A percentile compares a stretch with the other conserved stretches of the same genome.
Conservation (phyloP, 1,140 invertebrate species). For the Chlorops oryzae region DNA sequence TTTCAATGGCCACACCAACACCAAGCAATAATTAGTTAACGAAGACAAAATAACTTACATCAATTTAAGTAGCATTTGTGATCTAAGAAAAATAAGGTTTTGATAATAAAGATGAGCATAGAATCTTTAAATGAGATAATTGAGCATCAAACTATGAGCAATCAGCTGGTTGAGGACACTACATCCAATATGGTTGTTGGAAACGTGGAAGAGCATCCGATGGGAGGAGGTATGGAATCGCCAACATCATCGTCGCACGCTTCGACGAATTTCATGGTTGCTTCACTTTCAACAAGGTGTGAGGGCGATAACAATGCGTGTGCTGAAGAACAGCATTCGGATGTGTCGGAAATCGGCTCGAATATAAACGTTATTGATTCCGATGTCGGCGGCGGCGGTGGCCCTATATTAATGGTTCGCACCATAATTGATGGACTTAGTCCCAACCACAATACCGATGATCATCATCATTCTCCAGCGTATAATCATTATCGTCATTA, state of each 20-base stretch:
- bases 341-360: too few relatives aligned
- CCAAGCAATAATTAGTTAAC: too few relatives aligned
- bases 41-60: neutral
- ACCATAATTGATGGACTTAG: conserved; percentile 50
- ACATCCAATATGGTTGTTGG: conserved; percentile 45
- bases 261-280: too few relatives aligned
- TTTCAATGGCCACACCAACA: too few relatives aligned
- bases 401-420: conserved; percentile 49
- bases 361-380: too few relatives aligned
- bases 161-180: conserved; percentile 52
- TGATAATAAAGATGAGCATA: conserved; percentile 43
- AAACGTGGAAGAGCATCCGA: neutral
- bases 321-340: too few relatives aligned
- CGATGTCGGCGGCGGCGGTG: neutral
- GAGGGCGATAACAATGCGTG: too few relatives aligned
- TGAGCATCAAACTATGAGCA: conserved; percentile 57
- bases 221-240: too few relatives aligned
- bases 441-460: conserved; percentile 22
- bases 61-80: neutral
- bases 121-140: conserved; percentile 62
- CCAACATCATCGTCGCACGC: too few relatives aligned
- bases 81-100: neutral
- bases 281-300: too few relatives aligned
- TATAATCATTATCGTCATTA: conserved; percentile 26
- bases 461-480: conserved; percentile 4